Evolutionary conservation across 92 coral and sea anemone genomes (phyloP), one percentile per base, ranked within the genome.

Genomic region (Pocillopora grandis): DNA sequence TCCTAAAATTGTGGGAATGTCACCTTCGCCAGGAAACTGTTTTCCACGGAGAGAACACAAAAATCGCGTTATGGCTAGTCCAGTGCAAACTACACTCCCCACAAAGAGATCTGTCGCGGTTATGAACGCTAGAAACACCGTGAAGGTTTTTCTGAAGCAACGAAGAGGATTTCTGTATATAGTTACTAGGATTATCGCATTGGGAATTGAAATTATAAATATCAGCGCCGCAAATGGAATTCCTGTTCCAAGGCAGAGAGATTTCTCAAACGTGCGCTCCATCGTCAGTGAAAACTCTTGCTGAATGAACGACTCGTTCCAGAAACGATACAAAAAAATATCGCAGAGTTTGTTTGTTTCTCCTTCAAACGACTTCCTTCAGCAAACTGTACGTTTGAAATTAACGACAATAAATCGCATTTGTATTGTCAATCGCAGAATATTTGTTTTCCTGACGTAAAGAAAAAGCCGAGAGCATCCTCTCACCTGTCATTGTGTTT

Each of bases 211-310:
- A 3, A 77, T 66, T 2, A 55, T 6, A 27, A 81, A 17, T 56
- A 42, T 21, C 1, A 75, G 31, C 23, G 37, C 13, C n/a, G 56
- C 17, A 27, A 15, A 37, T 2, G 23, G 18, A 9, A 77, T 62
- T 77, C 71, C 81, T 18, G 59, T 61, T 0, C 81, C 71, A 3
- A 77, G 70, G 21, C 81, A 77, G 10, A 77, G 81, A 10, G 33
- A 10, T 42, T 62, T 77, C 59, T 77, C 71, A 42, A 77, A 77
- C 11, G 42, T 16, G 5, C 17, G 71, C 2, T 77, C 71, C 71
- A 77, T 77, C 15, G 23, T 31, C 3, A 10, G 31, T 42, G 49
- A 42, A 42, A 42, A 42, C 2, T 42, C 0, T 1, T 42, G 49
- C 1, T 2, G 49, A 42, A 2, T 42, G 2, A 42, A 42, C 0